These are phyloP conservation scores for Urocynchramus pylzowi DNA, from an alignment of 2,113 vertebrate genomes.

Conservation along the genomic window DNA sequence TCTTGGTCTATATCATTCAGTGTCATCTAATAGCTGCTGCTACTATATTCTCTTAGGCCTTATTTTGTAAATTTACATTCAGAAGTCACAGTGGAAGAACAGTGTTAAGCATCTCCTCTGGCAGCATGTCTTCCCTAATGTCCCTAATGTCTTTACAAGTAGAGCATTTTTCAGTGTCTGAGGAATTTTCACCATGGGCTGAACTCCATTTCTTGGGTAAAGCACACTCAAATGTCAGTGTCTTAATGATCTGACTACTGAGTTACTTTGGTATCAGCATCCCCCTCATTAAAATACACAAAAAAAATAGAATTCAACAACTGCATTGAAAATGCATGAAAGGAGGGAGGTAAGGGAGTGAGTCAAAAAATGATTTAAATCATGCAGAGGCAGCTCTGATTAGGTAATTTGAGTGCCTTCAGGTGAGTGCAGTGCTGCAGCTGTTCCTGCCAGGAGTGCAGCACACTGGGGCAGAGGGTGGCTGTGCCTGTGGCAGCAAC, in stretches of 20 bases:
- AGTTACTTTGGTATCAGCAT: neutral
- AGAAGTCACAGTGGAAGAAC: neutral
- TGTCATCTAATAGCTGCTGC: neutral
- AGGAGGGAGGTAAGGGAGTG: neutral
- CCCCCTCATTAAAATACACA: neutral
- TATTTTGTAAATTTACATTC: neutral
- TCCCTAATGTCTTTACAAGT: neutral
- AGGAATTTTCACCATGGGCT: neutral
- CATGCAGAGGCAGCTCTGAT: neutral
- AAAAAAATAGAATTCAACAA: neutral
- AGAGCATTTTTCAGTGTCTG: neutral
- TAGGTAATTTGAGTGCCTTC: rapidly evolving
- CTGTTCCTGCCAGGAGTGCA: rapidly evolving
- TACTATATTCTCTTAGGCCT: neutral
- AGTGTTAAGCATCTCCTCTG: neutral
- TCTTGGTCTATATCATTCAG: neutral
- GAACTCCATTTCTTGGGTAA: neutral
- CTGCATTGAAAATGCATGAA: neutral
- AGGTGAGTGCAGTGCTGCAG: neutral
- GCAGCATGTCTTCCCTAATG: neutral
- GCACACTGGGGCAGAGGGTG: rapidly evolving
- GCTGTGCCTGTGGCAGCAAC: neutral
- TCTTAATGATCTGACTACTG: neutral
- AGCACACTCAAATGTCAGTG: neutral
- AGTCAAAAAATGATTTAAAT: neutral